Evolutionary conservation across 2,797 vertebrate species (phyloP).

Genomic region (Pyrocephalus nanus): DNA sequence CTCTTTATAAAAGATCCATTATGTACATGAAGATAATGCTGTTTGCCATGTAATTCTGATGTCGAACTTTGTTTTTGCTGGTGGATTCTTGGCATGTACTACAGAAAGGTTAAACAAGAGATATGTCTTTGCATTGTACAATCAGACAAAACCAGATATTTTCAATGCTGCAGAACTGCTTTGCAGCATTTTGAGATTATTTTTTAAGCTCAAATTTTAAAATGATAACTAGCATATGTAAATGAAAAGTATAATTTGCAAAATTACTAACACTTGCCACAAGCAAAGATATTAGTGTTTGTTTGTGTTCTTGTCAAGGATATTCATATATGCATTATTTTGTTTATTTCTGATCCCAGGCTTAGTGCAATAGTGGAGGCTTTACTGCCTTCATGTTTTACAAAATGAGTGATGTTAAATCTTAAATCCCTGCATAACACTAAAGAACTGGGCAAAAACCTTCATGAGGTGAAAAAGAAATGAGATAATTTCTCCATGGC

Average conservation of each 20-base stretch:
- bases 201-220: conserved; percentile 53
- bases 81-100: conserved; percentile 19
- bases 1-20: conserved; percentile 54
- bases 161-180: conserved; percentile 8
- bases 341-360: not conserved
- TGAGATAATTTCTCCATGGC: not conserved
- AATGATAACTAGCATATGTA: conserved; percentile 25
- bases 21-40: conserved; percentile 32
- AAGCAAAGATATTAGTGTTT: conserved; percentile 54
- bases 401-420: not conserved
- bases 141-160: not conserved
- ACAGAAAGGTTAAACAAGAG: conserved; percentile 17
- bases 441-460: not conserved
- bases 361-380: not conserved
- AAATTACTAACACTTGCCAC: conserved; percentile 34
- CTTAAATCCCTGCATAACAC: not conserved
- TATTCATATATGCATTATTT: conserved; percentile 41
- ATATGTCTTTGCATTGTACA: not conserved
- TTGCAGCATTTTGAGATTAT: conserved; percentile 15
- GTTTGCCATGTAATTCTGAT: conserved; percentile 10
- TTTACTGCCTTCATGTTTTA: not conserved
- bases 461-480: not conserved
- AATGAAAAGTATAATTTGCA: conserved; percentile 54
- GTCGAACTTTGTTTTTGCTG: not conserved
- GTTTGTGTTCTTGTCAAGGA: conserved; percentile 36